Evolutionary conservation across 1,140 invertebrate species (phyloP).

Genomic region (Saccostrea glomerata): DNA sequence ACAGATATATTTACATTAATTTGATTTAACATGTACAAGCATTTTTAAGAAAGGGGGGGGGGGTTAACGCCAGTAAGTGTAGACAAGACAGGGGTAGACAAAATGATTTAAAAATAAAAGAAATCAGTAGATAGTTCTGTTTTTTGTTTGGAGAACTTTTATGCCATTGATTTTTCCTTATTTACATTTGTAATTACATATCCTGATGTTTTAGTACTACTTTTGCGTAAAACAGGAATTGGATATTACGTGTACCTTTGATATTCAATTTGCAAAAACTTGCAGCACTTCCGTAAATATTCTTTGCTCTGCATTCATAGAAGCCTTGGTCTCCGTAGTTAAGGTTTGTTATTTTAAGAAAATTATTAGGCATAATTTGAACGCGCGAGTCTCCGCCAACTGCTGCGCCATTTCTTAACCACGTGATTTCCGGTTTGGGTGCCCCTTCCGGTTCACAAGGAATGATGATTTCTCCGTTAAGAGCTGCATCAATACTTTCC

Average conservation of each 20-base stretch:
- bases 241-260: conserved; percentile 54
- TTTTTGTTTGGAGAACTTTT: too few species aligned
- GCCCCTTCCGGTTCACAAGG: conserved; percentile 96
- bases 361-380: conserved; percentile 77
- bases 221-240: too few species aligned
- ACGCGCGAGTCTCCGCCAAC: conserved; percentile 84
- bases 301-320: conserved; percentile 69
- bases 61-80: too few species aligned
- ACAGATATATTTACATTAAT: too few species aligned
- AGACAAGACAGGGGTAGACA: too few species aligned
- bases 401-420: conserved; percentile 92
- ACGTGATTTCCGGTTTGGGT: conserved; percentile 86
- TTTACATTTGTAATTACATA: too few species aligned
- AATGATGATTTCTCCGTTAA: conserved; percentile 94
- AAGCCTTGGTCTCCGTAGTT: conserved; percentile 58
- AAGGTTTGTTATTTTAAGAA: conserved; percentile 58
- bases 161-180: too few species aligned
- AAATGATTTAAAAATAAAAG: too few species aligned
- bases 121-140: too few species aligned
- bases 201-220: too few species aligned
- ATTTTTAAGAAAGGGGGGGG: too few species aligned
- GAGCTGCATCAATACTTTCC: conserved; percentile 91
- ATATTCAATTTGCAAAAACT: conserved; percentile 60
- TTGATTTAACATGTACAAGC: too few species aligned
- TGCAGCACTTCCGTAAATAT: conserved; percentile 61